Conservation (phyloP, 2,888 invertebrate genomes). For the Eupithecia inturbata region DNA sequence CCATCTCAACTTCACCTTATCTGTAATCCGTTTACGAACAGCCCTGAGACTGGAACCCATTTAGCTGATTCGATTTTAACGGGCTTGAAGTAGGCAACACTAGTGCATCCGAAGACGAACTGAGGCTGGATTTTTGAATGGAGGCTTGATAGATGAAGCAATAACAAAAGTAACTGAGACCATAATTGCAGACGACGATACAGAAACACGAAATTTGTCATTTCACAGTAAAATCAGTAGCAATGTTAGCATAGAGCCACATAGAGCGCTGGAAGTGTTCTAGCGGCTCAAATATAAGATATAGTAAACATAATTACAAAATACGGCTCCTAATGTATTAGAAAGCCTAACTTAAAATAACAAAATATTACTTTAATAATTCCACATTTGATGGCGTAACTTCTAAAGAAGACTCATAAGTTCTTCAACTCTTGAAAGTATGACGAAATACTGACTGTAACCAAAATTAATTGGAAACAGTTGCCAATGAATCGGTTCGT, state of each 20-base stretch:
- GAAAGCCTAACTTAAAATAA: neutral
- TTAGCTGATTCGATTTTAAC: conserved; percentile 29
- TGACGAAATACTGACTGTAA: neutral
- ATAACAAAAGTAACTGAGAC: too few relatives aligned
- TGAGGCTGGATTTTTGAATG: too few relatives aligned
- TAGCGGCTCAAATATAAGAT: too few relatives aligned
- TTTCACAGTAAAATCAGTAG: too few relatives aligned
- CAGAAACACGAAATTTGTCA: too few relatives aligned
- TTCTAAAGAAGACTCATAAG: neutral
- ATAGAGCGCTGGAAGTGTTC: neutral
- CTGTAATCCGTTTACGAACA: conserved; percentile 42
- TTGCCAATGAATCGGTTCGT: neutral
- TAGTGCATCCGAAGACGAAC: too few relatives aligned
- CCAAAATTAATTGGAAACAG: neutral
- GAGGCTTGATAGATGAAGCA: too few relatives aligned
- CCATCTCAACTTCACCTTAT: conserved; percentile 29
- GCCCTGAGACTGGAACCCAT: conserved; percentile 39
- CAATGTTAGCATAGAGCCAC: too few relatives aligned
- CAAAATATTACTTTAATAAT: neutral
- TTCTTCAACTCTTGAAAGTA: neutral
- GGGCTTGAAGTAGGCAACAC: neutral
- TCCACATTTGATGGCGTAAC: neutral
- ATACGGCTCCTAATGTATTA: neutral
- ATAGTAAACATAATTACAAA: too few relatives aligned
- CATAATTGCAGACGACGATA: too few relatives aligned